These are phyloP conservation scores for Tachysurus vachellii DNA, from an alignment of 2,113 vertebrate species.

Conservation along the genomic window DNA sequence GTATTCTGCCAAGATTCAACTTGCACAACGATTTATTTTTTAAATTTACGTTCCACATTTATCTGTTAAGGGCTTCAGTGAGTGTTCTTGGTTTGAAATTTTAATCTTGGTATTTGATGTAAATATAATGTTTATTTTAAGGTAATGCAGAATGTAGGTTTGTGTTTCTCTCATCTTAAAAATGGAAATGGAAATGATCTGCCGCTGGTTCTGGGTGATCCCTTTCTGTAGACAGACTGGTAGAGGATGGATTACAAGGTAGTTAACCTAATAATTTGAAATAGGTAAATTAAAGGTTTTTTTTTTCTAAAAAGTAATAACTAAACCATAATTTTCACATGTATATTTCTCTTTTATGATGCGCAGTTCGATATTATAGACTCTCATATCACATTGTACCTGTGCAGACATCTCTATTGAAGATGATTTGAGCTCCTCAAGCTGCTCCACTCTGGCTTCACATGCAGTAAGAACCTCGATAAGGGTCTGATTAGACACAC, in stretches of 20 bases:
- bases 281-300: not conserved
- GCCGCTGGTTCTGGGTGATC: not conserved
- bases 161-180: not conserved
- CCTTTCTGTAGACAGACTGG: not conserved
- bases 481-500: slow-evolving; percentile 38
- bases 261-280: not conserved
- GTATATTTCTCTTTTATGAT: not conserved
- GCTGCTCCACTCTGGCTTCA: slow-evolving; percentile 60
- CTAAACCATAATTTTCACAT: not conserved
- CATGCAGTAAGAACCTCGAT: slow-evolving; percentile 58
- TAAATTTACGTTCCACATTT: not conserved
- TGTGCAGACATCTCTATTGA: slow-evolving; percentile 52
- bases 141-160: not conserved
- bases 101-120: not conserved
- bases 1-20: not conserved
- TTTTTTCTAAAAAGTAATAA: not conserved
- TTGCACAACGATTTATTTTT: not conserved
- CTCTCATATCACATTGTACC: slow-evolving; percentile 38
- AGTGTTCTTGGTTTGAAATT: not conserved
- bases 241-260: not conserved
- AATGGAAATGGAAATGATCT: not conserved
- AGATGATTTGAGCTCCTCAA: slow-evolving; percentile 56
- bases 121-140: not conserved
- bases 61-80: not conserved
- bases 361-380: not conserved